Evolutionary conservation across 2,888 invertebrate species (phyloP).

Genomic region (Scaeva pyrastri): DNA sequence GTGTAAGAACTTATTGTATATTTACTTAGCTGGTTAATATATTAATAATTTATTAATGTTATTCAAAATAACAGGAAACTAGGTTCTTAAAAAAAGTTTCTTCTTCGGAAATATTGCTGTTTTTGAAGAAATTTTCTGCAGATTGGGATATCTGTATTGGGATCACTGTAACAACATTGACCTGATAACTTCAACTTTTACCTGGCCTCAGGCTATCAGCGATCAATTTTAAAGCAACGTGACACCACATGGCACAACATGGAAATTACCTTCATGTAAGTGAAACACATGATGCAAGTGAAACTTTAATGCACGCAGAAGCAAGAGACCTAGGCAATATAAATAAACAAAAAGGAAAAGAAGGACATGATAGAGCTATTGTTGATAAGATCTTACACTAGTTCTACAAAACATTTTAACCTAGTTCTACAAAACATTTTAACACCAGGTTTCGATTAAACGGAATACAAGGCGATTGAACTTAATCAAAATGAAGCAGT

Average conservation of each 20-base stretch:
- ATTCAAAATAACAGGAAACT: no score
- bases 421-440: conserved; percentile 26
- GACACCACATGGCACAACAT: neutral
- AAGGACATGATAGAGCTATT: neutral
- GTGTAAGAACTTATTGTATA: no score
- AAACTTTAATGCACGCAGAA: neutral
- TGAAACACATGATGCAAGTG: neutral
- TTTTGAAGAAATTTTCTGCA: no score
- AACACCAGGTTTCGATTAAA: conserved; percentile 24
- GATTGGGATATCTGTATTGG: no score
- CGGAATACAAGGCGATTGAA: conserved; percentile 4
- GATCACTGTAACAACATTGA: conserved; percentile 66
- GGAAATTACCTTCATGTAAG: neutral
- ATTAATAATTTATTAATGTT: no score
- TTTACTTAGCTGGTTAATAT: no score
- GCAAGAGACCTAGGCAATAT: neutral
- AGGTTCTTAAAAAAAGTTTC: no score
- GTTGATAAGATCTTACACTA: conserved; percentile 51
- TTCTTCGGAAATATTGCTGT: no score
- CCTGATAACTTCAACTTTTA: conserved; percentile 59
- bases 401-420: conserved; percentile 22
- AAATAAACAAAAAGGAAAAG: no score
- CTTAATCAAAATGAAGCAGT: no score
- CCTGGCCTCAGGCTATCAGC: conserved; percentile 50
- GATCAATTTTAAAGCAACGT: conserved; percentile 22